Percentiles rank a stretch among this genome's conserved stretches.
These are phyloP conservation scores for Bufo gargarizans DNA, from an alignment of 2,113 vertebrate genomes.

Conservation along the genomic window DNA sequence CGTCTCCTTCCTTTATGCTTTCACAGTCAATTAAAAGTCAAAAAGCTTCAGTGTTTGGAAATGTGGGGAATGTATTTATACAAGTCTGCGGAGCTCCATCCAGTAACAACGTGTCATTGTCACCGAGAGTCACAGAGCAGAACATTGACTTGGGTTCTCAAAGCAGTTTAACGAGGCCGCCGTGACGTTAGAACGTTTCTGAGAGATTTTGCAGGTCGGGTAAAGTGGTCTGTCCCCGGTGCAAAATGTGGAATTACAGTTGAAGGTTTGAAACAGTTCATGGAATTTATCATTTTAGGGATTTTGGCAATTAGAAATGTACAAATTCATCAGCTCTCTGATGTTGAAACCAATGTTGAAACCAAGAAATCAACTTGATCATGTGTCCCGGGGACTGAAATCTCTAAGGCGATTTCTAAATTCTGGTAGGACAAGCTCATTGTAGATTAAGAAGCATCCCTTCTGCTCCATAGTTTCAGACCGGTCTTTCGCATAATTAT, in stretches of 20 bases:
- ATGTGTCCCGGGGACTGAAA: too few species aligned
- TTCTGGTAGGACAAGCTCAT: too few species aligned
- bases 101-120: conserved; percentile 17
- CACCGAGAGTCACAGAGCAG: background rate
- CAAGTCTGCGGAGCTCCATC: conserved; percentile 4
- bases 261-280: background rate
- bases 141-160: background rate
- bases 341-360: background rate
- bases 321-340: background rate
- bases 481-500: too few species aligned
- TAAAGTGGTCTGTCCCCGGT: too few species aligned
- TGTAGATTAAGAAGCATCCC: too few species aligned
- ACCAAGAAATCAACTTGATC: background rate
- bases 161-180: background rate
- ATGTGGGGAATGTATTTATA: conserved; percentile 33
- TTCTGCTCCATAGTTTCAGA: too few species aligned
- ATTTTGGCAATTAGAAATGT: background rate
- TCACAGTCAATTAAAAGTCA: conserved; percentile 34
- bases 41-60: conserved; percentile 36
- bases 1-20: conserved; percentile 22
- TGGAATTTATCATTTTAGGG: background rate
- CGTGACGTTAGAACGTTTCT: background rate
- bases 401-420: too few species aligned
- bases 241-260: background rate
- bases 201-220: background rate